Conservation (phyloP, 1,140 invertebrate species). For the Artemia franciscana region DNA sequence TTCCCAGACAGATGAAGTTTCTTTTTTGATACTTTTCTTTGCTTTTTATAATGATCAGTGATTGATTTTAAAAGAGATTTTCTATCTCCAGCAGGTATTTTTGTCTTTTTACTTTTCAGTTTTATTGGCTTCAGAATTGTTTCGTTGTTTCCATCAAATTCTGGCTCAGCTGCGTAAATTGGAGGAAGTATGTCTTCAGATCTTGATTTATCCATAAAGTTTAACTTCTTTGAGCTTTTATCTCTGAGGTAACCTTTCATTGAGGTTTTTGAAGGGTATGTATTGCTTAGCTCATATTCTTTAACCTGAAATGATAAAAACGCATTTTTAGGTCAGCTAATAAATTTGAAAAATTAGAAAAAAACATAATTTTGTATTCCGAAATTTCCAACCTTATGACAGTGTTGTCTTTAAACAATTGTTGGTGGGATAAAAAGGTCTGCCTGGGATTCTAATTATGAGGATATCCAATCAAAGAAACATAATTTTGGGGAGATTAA, state of each 20-base stretch:
- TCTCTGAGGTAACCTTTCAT: neutral
- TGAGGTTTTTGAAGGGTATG: conserved; percentile 33
- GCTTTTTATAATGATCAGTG: conserved; percentile 28
- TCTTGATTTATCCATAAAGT: neutral
- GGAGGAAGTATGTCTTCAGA: neutral
- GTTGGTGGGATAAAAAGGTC: too few species aligned
- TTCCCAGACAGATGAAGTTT: neutral
- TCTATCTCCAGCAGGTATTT: conserved; percentile 33
- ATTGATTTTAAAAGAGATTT: conserved; percentile 45
- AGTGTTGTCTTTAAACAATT: too few species aligned
- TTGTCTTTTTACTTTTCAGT: neutral
- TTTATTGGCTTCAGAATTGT: neutral
- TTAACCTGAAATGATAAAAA: conserved; percentile 10
- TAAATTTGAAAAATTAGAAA: too few species aligned
- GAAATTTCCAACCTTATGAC: too few species aligned
- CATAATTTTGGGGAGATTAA: too few species aligned
- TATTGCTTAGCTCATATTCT: conserved; percentile 7
- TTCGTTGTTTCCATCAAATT: neutral
- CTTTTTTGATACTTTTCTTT: conserved; percentile 13
- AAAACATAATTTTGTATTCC: too few species aligned
- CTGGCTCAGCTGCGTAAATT: neutral
- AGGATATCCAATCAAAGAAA: too few species aligned
- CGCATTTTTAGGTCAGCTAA: too few species aligned
- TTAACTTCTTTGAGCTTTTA: neutral
- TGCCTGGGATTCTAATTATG: too few species aligned